A percentile compares a stretch with the other conserved stretches of the same genome.
Conservation (phyloP, 1,140 invertebrate genomes). For the Potamilus streckersoni region DNA sequence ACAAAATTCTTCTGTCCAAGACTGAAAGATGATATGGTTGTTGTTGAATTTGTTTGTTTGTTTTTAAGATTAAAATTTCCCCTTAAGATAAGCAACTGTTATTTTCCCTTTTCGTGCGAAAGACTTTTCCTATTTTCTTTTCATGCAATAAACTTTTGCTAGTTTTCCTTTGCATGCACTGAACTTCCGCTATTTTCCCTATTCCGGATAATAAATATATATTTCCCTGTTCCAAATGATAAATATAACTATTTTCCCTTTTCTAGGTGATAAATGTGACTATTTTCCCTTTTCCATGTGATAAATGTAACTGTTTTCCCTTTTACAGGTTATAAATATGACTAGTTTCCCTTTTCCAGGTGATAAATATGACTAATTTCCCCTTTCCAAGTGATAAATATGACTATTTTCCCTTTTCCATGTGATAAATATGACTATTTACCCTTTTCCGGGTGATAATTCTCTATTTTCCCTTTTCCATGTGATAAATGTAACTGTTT, state of each 20-base stretch:
- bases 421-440: too few species aligned
- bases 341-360: constrained; percentile 48
- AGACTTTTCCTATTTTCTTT: too few species aligned
- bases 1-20: too few species aligned
- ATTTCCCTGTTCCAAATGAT: too few species aligned
- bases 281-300: neutral
- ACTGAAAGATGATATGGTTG: too few species aligned
- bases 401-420: constrained; percentile 33
- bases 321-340: constrained; percentile 12
- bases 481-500: neutral
- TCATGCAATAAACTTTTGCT: too few species aligned
- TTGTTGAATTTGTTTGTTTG: too few species aligned
- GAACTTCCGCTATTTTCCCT: neutral
- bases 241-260: too few species aligned
- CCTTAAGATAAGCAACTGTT: neutral
- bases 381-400: neutral
- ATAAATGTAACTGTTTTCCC: constrained; percentile 8
- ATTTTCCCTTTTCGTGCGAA: too few species aligned
- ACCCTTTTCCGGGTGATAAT: too few species aligned
- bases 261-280: too few species aligned
- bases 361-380: neutral
- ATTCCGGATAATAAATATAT: neutral
- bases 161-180: too few species aligned
- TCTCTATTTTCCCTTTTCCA: neutral
- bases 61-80: neutral